Evolutionary conservation across 2,888 invertebrate genomes (phyloP), one percentile per base, ranked within the genome.

Genomic region (Acanthococcus lagerstroemiae): DNA sequence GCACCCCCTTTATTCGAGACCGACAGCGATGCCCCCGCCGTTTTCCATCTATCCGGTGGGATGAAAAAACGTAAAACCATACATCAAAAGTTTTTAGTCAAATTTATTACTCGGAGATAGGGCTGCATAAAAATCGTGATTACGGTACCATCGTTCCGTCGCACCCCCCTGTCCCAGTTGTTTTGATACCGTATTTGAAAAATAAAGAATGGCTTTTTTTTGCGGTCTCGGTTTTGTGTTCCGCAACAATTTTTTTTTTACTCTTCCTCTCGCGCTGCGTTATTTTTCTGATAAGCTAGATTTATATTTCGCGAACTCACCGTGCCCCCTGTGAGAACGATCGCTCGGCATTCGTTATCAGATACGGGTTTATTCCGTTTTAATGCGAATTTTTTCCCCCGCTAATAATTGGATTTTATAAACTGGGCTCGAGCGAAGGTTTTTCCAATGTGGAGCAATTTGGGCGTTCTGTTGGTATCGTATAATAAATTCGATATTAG

Each of bases 91-190:
- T 70, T 70, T 70, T 69, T 69, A 70, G 70, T 69, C 70, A 70
- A 71, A 71, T 71, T 71, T 71, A 71, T 71, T 71, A 69, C 71
- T 68, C 67, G 66, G 70, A 70, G 71, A 70, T 71, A 71, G 71
- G 61, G 61, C 61, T 61, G 61, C 61, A 61, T 61, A 61, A 61
- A 61, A 61, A 61, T 61, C 61, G 61, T 54, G 61, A 61, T 61
- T 61, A 61, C 61, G 24, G 61, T 37, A 17, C 54, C 54, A 37
- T 54, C 54, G 48, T 37, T 24, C n/a, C 61, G 6, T 19, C 24
- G 21, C 17, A 37, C 56, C 44, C 56, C n/a, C 22, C 24, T 22
- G 21, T 24, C 46, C 55, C 17, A 21, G 27, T 54, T 50, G 52
- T 61, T 61, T 61, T 61, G 61, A 61, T 61, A 61, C 37, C 52